Base-by-base conservation (phyloP, 2,888 invertebrate genomes). In the Lochmaea crataegi region DNA sequence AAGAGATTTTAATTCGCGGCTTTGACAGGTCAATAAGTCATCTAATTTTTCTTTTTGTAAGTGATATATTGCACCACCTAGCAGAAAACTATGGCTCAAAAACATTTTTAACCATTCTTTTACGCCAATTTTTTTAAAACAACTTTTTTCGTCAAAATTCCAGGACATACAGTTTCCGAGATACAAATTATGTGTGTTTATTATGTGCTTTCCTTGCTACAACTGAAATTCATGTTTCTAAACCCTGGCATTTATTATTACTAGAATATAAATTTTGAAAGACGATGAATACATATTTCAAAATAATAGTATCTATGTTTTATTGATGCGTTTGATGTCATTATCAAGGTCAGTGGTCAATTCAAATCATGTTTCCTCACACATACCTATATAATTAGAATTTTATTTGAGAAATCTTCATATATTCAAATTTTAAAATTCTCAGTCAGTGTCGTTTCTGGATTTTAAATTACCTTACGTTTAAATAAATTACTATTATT, bases 241-340 rank as follows among this genome's bases (percentile, higher is more conserved):
- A 51, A 51, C 51, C 16, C 51, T 53, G 53, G 16, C 18, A 53
- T 18, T 53, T 53, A 53, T 53, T 53, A 18, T 53, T 53, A 53
- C 18, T 53, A 9, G 16, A 53, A 53, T 53, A 53, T 53, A 53
- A 53, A 53, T 16, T n/a, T 53, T 53, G 53, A 18, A 53, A 18
- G 53, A 53, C 18, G 7, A 18, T 18, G 53, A 53, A 53, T 53
- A 53, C 2, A 53, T 48, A 48, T 53, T 53, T 53, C 53, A 53
- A 53, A 53, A 53, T 53, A 18, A 53, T 53, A 53, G 53, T 53
- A n/a, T n/a, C n/a, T n/a, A 48, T n/a, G 53, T 53, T 51, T 51
- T 51, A 51, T 51, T 51, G 51, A 51, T 51, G 14, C 51, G 14
- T 51, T 51, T 53, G 53, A 53, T 53, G 53, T 53, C 53, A 53